Conservation (phyloP, 2,113 vertebrate species). For the Chaetops frenatus region DNA sequence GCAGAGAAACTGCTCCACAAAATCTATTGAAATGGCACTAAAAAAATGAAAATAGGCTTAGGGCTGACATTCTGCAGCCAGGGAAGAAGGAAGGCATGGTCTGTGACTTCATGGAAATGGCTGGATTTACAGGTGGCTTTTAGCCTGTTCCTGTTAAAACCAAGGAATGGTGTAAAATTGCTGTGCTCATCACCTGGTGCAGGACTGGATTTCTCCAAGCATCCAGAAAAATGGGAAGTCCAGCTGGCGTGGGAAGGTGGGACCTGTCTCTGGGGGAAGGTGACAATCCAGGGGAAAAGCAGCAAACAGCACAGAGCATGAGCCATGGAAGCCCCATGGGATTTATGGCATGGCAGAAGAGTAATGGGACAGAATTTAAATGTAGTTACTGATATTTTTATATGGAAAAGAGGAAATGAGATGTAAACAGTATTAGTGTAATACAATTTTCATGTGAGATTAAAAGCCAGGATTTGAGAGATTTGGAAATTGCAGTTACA, state of each 20-base stretch:
- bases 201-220: neutral
- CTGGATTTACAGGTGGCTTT: neutral
- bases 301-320: neutral
- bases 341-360: neutral
- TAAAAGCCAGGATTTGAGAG: slow-evolving; percentile 71
- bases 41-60: neutral
- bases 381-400: slow-evolving; percentile 49
- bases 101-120: neutral
- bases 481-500: slow-evolving; percentile 69
- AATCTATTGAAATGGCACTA: neutral
- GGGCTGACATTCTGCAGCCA: neutral
- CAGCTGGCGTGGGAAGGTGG: neutral
- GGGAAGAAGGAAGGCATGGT: neutral
- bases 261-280: neutral
- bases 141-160: neutral
- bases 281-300: neutral
- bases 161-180: neutral
- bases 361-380: neutral
- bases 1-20: neutral
- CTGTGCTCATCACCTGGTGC: neutral
- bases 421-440: slow-evolving; percentile 65
- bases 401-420: slow-evolving; percentile 46
- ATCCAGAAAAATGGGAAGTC: neutral
- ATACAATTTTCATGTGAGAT: slow-evolving; percentile 71
- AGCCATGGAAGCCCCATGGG: neutral